A percentile compares a stretch with the other conserved stretches of the same genome.
phyloP scores from a whole-genome alignment of 1,140 invertebrate species.

The Hylaeus anthracinus region DNA sequence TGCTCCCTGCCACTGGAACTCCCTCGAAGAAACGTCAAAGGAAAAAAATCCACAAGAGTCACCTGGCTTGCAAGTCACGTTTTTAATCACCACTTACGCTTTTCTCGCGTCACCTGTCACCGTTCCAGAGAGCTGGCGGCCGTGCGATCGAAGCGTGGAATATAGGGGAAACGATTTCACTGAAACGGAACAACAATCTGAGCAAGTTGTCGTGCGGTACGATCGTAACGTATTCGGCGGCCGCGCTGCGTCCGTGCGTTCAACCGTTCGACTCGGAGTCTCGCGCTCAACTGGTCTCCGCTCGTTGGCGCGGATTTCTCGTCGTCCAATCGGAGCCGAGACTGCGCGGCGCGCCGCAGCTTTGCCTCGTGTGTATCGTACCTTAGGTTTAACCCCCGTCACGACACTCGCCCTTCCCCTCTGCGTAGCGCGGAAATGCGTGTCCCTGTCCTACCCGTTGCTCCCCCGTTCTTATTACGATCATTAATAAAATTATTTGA shows the following conservation, averaged over 20 bases:
- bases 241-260: slow-evolving; percentile 48
- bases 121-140: neutral
- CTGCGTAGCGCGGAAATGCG: slow-evolving; percentile 9
- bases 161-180: neutral
- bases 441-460: slow-evolving; percentile 11
- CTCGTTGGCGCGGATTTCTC: slow-evolving; percentile 73
- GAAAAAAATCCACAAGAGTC: slow-evolving; percentile 32
- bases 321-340: slow-evolving; percentile 69
- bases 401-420: slow-evolving; percentile 13
- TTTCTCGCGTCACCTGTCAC: slow-evolving; percentile 24
- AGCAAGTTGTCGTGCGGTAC: neutral
- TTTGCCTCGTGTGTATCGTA: slow-evolving; percentile 58
- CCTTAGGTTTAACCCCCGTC: slow-evolving; percentile 62
- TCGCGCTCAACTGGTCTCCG: slow-evolving; percentile 79
- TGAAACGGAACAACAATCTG: neutral
- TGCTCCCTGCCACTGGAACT: slow-evolving; percentile 18
- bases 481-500: slow-evolving; percentile 1
- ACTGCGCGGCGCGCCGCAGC: slow-evolving; percentile 70
- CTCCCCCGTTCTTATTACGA: neutral
- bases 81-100: slow-evolving; percentile 14
- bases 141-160: neutral
- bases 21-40: neutral
- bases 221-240: slow-evolving; percentile 29
- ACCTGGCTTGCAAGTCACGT: neutral
- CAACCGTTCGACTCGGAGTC: slow-evolving; percentile 75